These are phyloP conservation scores for Sparidentex hasta DNA, from an alignment of 2,797 vertebrate species.

Conservation along the genomic window DNA sequence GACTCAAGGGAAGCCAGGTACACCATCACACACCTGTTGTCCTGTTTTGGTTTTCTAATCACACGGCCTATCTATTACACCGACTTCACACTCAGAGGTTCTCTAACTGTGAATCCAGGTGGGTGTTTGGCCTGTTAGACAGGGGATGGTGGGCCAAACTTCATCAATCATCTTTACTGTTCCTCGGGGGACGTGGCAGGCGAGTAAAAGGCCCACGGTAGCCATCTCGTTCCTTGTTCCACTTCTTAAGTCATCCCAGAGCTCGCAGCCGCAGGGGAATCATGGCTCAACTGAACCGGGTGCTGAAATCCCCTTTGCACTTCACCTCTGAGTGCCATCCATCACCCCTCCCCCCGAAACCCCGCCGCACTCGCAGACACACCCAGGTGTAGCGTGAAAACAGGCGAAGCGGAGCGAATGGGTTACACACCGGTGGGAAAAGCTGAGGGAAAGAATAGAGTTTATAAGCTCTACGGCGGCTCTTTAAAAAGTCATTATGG, in stretches of 20 bases:
- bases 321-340: slow-evolving; percentile 61
- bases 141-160: slow-evolving; percentile 37
- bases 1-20: slow-evolving; percentile 87
- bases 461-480: slow-evolving; percentile 65
- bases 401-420: slow-evolving; percentile 54
- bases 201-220: slow-evolving; percentile 18
- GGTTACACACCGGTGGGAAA: slow-evolving; percentile 58
- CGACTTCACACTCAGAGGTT: slow-evolving; percentile 10
- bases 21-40: slow-evolving; percentile 27
- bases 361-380: slow-evolving; percentile 37
- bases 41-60: slow-evolving; percentile 26
- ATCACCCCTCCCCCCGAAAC: slow-evolving; percentile 55
- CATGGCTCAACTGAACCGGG: slow-evolving; percentile 58
- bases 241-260: slow-evolving; percentile 59
- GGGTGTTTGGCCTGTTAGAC: slow-evolving; percentile 42
- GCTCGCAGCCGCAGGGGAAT: slow-evolving; percentile 45
- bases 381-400: slow-evolving; percentile 60
- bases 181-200: slow-evolving; percentile 27
- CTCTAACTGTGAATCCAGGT: slow-evolving; percentile 36
- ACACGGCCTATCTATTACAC: slow-evolving; percentile 28
- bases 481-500: slow-evolving; percentile 79
- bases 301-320: slow-evolving; percentile 59
- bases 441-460: slow-evolving; percentile 53
- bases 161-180: slow-evolving; percentile 64
- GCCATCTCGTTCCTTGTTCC: slow-evolving; percentile 66